Percentiles rank a stretch among this genome's conserved stretches.
phyloP scores from a whole-genome alignment of 2,797 vertebrate species.

The Hydrocynus forskahlii region DNA sequence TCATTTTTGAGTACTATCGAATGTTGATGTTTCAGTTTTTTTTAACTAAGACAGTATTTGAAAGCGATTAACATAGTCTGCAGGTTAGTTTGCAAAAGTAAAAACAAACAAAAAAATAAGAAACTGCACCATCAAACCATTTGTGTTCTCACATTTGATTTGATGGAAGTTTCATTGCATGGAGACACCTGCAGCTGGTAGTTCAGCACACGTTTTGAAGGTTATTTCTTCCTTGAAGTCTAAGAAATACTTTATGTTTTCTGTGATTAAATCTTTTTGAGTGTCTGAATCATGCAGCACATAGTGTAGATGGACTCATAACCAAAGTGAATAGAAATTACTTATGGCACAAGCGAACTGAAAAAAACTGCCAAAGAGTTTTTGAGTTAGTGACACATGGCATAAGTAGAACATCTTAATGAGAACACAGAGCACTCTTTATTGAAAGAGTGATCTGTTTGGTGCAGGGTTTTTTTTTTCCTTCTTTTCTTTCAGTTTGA shows the following conservation, averaged over 20 bases:
- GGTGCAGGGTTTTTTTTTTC: neutral
- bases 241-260: slow-evolving; percentile 45
- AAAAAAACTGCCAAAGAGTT: slow-evolving; percentile 47
- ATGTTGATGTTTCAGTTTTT: neutral
- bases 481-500: neutral
- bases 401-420: neutral
- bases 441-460: slow-evolving; percentile 10
- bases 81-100: slow-evolving; percentile 41
- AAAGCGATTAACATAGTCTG: slow-evolving; percentile 27
- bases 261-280: slow-evolving; percentile 79
- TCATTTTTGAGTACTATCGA: slow-evolving; percentile 17
- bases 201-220: slow-evolving; percentile 59
- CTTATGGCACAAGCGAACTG: slow-evolving; percentile 41
- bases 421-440: too few species aligned
- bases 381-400: neutral
- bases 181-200: slow-evolving; percentile 44
- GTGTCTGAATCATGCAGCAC: slow-evolving; percentile 84
- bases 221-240: slow-evolving; percentile 92
- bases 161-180: slow-evolving; percentile 24
- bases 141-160: slow-evolving; percentile 8
- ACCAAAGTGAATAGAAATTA: slow-evolving; percentile 55
- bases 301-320: slow-evolving; percentile 74
- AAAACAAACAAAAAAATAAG: neutral
- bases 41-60: slow-evolving; percentile 39
- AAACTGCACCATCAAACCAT: neutral